Conservation (phyloP, 2,113 vertebrate genomes). For the Axis porcinus region DNA sequence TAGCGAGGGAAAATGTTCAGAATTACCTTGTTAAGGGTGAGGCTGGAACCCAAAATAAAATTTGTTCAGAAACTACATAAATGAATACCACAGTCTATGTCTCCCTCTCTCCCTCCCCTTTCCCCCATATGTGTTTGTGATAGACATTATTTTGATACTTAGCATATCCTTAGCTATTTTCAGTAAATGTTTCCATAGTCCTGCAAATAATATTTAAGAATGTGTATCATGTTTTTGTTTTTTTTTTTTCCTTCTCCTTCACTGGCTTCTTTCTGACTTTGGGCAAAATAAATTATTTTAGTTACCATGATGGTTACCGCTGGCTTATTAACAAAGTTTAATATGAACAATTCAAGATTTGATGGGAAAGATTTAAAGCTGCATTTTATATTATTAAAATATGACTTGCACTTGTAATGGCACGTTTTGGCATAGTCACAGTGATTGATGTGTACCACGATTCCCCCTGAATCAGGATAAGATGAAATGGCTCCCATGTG, state of each 20-base stretch:
- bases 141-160: not conserved
- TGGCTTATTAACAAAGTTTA: conserved; percentile 64
- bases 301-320: not conserved
- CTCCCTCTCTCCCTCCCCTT: rapidly evolving
- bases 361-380: conserved; percentile 58
- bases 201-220: not conserved
- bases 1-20: not conserved
- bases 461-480: conserved; percentile 61
- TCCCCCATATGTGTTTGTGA: not conserved
- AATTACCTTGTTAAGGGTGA: not conserved
- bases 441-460: conserved; percentile 59
- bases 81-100: not conserved
- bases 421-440: conserved; percentile 28
- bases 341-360: conserved; percentile 62
- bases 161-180: not conserved
- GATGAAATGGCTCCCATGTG: conserved; percentile 33
- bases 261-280: not conserved
- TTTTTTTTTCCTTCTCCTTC: not conserved
- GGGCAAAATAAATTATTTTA: conserved; percentile 22
- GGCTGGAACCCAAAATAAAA: not conserved
- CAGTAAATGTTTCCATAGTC: not conserved
- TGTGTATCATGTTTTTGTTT: not conserved
- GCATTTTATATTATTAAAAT: conserved; percentile 68
- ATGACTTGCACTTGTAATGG: conserved; percentile 58
- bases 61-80: not conserved